A percentile compares a stretch with the other conserved stretches of the same genome.
Conservation (phyloP, 2,797 vertebrate genomes). For the Acanthiza pusilla region DNA sequence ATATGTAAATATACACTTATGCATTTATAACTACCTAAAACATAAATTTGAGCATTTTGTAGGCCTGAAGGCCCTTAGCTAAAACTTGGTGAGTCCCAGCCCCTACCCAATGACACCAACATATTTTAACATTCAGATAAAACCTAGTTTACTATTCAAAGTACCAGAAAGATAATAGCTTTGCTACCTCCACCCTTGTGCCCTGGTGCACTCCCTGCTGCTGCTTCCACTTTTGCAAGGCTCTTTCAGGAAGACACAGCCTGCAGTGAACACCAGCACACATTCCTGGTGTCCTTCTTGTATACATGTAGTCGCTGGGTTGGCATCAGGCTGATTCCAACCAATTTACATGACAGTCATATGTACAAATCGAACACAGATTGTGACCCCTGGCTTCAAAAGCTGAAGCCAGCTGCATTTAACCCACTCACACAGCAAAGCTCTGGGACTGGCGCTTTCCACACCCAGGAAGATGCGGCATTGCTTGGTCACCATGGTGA, state of each 20-base stretch:
- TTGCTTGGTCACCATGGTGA: slow-evolving; percentile 14
- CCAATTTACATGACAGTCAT: background rate
- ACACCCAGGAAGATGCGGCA: background rate
- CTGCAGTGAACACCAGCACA: background rate
- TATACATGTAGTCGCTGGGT: background rate
- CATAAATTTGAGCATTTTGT: background rate
- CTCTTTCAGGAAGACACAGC: background rate
- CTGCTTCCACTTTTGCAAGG: background rate
- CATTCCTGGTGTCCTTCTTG: background rate
- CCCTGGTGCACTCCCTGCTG: background rate
- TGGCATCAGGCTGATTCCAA: background rate
- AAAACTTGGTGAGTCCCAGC: background rate
- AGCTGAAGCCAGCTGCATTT: background rate
- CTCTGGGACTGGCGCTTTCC: background rate
- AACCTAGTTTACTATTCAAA: background rate
- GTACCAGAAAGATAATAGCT: background rate
- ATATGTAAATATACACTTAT: background rate
- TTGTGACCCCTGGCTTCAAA: background rate
- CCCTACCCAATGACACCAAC: background rate
- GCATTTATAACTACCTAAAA: background rate
- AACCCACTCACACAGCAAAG: background rate
- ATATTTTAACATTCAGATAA: background rate
- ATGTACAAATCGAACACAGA: background rate
- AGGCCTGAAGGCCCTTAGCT: background rate
- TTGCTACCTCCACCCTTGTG: background rate